Conservation (phyloP, 2,113 vertebrate genomes). For the Syngnathoides biaculeatus region DNA sequence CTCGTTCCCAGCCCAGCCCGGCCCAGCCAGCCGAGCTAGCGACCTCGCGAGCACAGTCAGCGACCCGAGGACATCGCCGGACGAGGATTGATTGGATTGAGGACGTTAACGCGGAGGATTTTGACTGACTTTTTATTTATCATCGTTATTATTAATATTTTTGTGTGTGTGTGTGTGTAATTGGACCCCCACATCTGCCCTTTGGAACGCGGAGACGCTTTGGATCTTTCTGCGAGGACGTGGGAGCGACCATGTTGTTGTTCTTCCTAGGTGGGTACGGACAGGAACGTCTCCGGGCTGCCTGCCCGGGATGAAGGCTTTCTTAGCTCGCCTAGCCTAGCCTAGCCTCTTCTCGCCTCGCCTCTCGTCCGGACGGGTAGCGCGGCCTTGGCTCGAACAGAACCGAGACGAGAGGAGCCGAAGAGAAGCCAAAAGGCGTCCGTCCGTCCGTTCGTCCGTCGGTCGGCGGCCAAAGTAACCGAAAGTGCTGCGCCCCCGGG, state of each 20-base stretch:
- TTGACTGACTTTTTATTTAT: conserved; percentile 14
- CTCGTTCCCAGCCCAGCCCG: too few species aligned
- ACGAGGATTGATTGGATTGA: not conserved
- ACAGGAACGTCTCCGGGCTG: conserved; percentile 60
- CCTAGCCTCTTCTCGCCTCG: too few species aligned
- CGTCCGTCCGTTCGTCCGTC: not conserved
- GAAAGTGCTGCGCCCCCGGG: not conserved
- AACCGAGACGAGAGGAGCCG: not conserved
- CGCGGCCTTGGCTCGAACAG: not conserved
- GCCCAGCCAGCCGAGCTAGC: too few species aligned
- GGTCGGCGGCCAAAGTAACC: not conserved
- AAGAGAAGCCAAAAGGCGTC: not conserved
- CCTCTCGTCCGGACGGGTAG: not conserved
- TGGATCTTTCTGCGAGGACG: conserved; percentile 48
- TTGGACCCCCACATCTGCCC: too few species aligned
- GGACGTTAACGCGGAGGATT: conserved; percentile 25
- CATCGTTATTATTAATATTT: too few species aligned
- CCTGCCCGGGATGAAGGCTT: conserved; percentile 30
- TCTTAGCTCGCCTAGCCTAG: conserved; percentile 13
- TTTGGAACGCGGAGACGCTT: conserved; percentile 54
- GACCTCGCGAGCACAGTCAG: too few species aligned
- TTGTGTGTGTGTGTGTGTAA: too few species aligned
- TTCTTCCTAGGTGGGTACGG: conserved; percentile 70
- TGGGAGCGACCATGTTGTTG: conserved; percentile 78
- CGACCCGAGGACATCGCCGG: not conserved